Percentiles rank a stretch among this genome's conserved stretches.
These are phyloP conservation scores for Calvadosia cruxmelitensis DNA, from an alignment of 30 jellyfish, hydroid and myxozoan species.

Conservation along the genomic window DNA sequence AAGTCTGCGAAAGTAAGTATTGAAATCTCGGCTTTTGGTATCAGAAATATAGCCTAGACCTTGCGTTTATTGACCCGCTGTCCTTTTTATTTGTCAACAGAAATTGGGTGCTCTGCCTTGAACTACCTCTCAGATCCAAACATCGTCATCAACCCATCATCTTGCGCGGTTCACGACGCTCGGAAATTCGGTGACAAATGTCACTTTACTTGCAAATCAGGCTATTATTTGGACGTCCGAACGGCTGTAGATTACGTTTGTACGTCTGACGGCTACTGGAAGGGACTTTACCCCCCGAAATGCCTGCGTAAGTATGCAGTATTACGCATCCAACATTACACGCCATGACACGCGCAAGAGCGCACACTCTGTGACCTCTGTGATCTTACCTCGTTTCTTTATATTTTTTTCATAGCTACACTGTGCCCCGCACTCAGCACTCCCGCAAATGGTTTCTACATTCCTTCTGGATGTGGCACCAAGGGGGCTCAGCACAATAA, in stretches of 20 bases:
- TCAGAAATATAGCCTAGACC: no score
- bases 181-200: not conserved
- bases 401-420: no score
- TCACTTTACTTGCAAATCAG: not conserved
- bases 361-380: no score
- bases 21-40: no score
- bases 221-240: not conserved
- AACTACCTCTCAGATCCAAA: not conserved
- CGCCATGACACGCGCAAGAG: no score
- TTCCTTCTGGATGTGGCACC: not conserved
- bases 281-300: not conserved
- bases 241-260: not conserved
- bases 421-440: not conserved
- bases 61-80: no score
- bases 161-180: not conserved
- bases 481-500: not conserved
- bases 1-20: slow-evolving; percentile 3
- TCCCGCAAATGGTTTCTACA: not conserved
- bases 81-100: no score
- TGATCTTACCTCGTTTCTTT: no score
- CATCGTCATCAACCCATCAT: not conserved
- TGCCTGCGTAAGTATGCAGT: not conserved
- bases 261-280: not conserved
- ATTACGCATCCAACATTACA: no score
- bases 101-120: slow-evolving; percentile 1